Conservation (phyloP, 2,797 vertebrate species). For the Gambelia wislizenii region DNA sequence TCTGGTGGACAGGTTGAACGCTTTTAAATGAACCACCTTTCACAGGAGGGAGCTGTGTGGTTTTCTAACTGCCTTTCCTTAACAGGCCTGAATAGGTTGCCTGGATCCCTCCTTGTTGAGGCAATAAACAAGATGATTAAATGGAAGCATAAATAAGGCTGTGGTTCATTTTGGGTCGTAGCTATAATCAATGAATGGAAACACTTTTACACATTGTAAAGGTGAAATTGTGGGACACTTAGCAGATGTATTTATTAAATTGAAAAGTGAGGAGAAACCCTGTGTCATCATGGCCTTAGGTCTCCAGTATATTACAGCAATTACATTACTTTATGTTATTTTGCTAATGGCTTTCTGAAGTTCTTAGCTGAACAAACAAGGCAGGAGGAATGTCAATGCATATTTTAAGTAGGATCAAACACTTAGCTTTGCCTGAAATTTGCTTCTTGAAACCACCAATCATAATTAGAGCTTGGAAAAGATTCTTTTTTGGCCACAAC, state of each 20-base stretch:
- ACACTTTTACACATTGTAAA: constrained; percentile 42
- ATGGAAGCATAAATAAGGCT: constrained; percentile 47
- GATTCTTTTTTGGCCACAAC: too few species aligned
- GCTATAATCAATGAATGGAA: constrained; percentile 62
- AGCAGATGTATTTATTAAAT: constrained; percentile 23
- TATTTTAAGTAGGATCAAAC: too few species aligned
- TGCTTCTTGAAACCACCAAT: neutral
- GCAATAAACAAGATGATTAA: constrained; percentile 56
- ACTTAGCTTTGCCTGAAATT: neutral
- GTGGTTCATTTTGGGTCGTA: constrained; percentile 44
- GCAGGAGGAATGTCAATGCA: neutral
- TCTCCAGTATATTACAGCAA: constrained; percentile 15
- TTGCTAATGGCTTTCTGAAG: constrained; percentile 47
- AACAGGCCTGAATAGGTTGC: neutral
- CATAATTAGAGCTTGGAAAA: too few species aligned
- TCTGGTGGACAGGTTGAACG: constrained; percentile 33
- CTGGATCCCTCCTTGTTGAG: neutral
- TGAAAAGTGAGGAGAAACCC: constrained; percentile 10
- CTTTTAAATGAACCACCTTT: constrained; percentile 9
- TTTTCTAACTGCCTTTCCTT: constrained; percentile 53
- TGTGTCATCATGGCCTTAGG: neutral
- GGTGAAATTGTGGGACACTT: constrained; percentile 24
- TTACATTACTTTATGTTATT: constrained; percentile 54
- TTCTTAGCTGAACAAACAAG: constrained; percentile 46
- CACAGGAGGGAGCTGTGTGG: constrained; percentile 2